Percentiles rank a stretch among this genome's conserved stretches.
phyloP scores from a whole-genome alignment of 2,888 invertebrate genomes.

The Trichopria drosophilae region DNA sequence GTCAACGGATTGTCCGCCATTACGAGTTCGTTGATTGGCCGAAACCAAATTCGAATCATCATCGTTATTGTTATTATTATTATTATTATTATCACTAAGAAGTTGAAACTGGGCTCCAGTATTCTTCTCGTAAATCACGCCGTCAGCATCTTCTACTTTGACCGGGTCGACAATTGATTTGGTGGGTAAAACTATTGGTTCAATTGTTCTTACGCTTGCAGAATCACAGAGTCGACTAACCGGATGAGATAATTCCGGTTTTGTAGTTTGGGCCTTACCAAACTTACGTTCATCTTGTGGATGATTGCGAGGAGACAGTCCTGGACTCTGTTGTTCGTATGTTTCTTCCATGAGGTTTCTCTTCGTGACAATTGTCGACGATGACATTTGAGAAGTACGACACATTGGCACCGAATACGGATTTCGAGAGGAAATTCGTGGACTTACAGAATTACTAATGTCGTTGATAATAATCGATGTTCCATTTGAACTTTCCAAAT shows the following conservation, averaged over 20 bases:
- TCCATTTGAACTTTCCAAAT: too few relatives aligned
- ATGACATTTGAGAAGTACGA: too few relatives aligned
- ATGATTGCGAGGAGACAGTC: too few relatives aligned
- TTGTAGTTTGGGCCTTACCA: slow-evolving; percentile 25
- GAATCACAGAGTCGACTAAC: slow-evolving; percentile 49
- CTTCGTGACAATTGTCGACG: too few relatives aligned
- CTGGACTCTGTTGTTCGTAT: too few relatives aligned
- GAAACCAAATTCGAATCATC: slow-evolving; percentile 2
- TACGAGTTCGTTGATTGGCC: slow-evolving; percentile 31
- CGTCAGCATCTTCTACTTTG: slow-evolving; percentile 13
- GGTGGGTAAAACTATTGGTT: too few relatives aligned
- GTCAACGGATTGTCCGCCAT: slow-evolving; percentile 33
- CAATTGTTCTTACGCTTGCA: slow-evolving; percentile 20
- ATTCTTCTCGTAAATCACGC: background rate
- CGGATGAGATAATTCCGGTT: slow-evolving; percentile 48
- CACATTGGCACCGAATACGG: too few relatives aligned
- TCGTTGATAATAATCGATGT: too few relatives aligned
- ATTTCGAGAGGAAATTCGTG: too few relatives aligned
- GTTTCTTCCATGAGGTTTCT: too few relatives aligned
- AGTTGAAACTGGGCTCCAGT: slow-evolving; percentile 32
- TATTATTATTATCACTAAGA: slow-evolving; percentile 23
- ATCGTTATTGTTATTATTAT: slow-evolving; percentile 19
- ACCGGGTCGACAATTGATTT: slow-evolving; percentile 10
- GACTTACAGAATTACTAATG: too few relatives aligned
- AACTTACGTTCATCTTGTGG: too few relatives aligned